Conservation (phyloP, 2,113 vertebrate genomes). For the Pachycephala philippinensis region DNA sequence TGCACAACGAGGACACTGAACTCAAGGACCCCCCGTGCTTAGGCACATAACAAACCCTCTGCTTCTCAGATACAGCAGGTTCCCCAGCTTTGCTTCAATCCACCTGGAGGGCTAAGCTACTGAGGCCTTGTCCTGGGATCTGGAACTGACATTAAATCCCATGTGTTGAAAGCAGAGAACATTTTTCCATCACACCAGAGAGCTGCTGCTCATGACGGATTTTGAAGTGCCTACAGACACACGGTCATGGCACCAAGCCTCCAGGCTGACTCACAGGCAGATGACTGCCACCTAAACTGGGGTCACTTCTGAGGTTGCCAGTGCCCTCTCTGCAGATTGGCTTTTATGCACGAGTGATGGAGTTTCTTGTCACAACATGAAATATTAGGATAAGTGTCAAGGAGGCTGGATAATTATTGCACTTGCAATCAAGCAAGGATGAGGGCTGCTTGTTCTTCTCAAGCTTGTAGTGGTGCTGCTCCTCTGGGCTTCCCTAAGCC, state of each 20-base stretch:
- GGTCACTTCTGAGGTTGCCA: not conserved
- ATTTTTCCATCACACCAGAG: not conserved
- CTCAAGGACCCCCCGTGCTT: accelerated
- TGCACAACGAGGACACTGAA: not conserved
- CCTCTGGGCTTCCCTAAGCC: not conserved
- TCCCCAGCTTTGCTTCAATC: not conserved
- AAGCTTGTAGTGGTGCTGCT: not conserved
- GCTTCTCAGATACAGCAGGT: not conserved
- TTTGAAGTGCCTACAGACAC: not conserved
- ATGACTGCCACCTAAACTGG: not conserved
- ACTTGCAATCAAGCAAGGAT: not conserved
- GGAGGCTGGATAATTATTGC: not conserved
- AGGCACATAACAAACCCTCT: not conserved
- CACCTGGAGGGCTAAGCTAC: not conserved
- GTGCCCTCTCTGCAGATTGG: accelerated
- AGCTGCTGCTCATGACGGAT: not conserved
- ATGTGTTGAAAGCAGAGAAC: not conserved
- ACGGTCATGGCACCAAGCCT: not conserved
- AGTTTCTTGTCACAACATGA: not conserved
- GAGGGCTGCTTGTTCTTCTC: not conserved
- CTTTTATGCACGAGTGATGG: not conserved
- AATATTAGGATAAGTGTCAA: not conserved
- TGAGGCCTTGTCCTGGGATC: not conserved
- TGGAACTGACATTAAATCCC: not conserved
- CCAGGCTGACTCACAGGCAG: not conserved